A percentile compares a stretch with the other conserved stretches of the same genome.
These are phyloP conservation scores for Zophobas morio DNA, from an alignment of 1,140 invertebrate genomes.

Conservation along the genomic window DNA sequence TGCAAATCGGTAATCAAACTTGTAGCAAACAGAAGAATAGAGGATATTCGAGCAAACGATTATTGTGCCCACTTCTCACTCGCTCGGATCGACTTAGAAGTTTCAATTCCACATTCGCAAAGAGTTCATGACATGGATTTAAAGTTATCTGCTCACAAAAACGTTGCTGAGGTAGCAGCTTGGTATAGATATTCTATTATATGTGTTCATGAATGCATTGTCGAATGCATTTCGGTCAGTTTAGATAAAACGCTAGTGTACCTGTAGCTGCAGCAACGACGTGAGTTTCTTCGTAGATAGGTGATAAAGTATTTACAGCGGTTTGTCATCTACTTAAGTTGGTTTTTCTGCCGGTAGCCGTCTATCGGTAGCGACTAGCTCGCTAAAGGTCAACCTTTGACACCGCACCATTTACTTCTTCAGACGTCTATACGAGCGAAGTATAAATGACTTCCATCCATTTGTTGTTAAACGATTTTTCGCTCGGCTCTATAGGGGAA, in stretches of 20 bases:
- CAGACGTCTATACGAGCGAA: constrained; percentile 15
- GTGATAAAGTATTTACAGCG: constrained; percentile 6
- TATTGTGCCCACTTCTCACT: no score
- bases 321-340: constrained; percentile 30
- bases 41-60: background rate
- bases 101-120: background rate
- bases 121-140: background rate
- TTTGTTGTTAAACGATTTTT: constrained; percentile 6
- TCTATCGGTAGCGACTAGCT: constrained; percentile 9
- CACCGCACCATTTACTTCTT: constrained; percentile 32
- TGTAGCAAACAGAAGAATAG: background rate
- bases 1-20: no score
- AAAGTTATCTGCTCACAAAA: background rate
- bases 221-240: constrained; percentile 8
- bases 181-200: background rate
- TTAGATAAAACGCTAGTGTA: background rate
- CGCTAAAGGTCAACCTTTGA: constrained; percentile 29
- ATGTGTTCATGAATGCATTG: background rate
- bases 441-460: constrained; percentile 13
- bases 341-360: constrained; percentile 4
- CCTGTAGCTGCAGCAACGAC: no score
- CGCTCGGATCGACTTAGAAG: no score
- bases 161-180: background rate
- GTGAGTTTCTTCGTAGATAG: background rate
- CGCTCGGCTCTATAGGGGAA: background rate